Conservation (phyloP, 2,888 invertebrate genomes). For the Philopedon plagiatum region DNA sequence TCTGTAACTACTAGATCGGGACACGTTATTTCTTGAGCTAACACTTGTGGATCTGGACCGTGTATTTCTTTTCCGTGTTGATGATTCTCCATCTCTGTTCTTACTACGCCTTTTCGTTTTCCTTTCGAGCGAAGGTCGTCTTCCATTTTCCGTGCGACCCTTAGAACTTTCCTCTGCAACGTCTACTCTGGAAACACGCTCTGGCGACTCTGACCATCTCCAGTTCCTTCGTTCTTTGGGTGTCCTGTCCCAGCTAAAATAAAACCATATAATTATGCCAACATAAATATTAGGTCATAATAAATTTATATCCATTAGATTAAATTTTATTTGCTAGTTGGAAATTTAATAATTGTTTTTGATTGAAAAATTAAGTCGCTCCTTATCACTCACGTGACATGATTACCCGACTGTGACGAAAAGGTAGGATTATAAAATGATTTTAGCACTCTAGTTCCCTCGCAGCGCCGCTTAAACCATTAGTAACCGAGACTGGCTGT, state of each 20-base stretch:
- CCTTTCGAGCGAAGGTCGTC: not conserved
- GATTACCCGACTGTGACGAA: too few relatives aligned
- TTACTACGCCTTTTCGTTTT: not conserved
- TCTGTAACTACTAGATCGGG: not conserved
- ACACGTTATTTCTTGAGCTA: slow-evolving; percentile 16
- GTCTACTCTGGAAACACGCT: slow-evolving; percentile 61
- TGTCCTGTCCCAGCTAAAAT: slow-evolving; percentile 57
- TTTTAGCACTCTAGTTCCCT: too few relatives aligned
- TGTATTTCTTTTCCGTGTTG: slow-evolving; percentile 23
- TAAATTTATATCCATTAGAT: too few relatives aligned
- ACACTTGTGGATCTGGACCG: slow-evolving; percentile 49
- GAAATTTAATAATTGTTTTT: too few relatives aligned
- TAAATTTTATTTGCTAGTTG: too few relatives aligned
- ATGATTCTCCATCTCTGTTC: slow-evolving; percentile 24
- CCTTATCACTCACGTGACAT: too few relatives aligned
- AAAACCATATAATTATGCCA: slow-evolving; percentile 26
- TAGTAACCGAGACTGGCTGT: too few relatives aligned
- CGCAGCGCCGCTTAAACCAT: too few relatives aligned
- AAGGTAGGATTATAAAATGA: too few relatives aligned
- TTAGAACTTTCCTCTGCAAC: not conserved
- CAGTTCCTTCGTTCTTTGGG: slow-evolving; percentile 69
- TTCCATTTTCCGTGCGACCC: not conserved
- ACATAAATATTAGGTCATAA: too few relatives aligned
- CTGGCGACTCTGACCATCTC: slow-evolving; percentile 87
- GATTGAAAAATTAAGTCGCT: too few relatives aligned